Evolutionary conservation across 1,140 invertebrate species (phyloP).

Genomic region (Hypsibius dujardini): DNA sequence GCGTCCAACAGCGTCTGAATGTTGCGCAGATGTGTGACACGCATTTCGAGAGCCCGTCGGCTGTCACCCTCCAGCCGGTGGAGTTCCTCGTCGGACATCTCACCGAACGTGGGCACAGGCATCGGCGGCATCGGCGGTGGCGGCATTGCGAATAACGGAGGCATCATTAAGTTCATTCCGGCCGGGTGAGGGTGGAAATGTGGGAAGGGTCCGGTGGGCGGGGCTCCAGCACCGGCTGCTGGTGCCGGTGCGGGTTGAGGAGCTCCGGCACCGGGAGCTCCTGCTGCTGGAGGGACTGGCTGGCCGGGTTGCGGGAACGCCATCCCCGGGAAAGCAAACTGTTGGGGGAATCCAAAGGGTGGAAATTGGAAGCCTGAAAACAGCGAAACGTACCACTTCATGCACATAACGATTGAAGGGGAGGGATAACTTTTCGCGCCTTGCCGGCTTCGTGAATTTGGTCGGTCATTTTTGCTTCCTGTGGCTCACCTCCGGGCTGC

Average conservation of each 20-base stretch:
- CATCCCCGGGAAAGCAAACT: constrained; percentile 4
- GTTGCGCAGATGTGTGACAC: constrained; percentile 64
- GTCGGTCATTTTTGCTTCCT: too few species aligned
- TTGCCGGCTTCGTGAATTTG: too few species aligned
- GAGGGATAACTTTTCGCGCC: too few species aligned
- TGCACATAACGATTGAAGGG: too few species aligned
- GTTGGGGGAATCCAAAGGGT: constrained; percentile 21
- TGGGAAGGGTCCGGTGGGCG: constrained; percentile 23
- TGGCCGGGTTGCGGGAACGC: too few species aligned
- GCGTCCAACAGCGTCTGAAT: constrained; percentile 71
- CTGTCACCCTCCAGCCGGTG: constrained; percentile 67
- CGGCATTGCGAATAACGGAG: constrained; percentile 25
- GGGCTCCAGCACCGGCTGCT: constrained; percentile 18
- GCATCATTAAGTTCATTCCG: constrained; percentile 25
- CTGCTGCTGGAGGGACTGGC: too few species aligned
- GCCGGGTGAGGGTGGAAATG: constrained; percentile 13
- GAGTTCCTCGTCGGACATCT: constrained; percentile 63
- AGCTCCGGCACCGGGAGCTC: too few species aligned
- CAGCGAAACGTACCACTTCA: too few species aligned
- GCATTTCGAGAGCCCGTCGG: constrained; percentile 64
- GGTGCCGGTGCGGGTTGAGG: constrained; percentile 17
- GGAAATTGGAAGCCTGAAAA: too few species aligned
- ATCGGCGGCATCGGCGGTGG: constrained; percentile 38
- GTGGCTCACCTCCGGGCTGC: too few species aligned
- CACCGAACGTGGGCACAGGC: constrained; percentile 47